These are phyloP conservation scores for Nemotelus pantherinus DNA, from an alignment of 2,888 invertebrate genomes.

Conservation along the genomic window DNA sequence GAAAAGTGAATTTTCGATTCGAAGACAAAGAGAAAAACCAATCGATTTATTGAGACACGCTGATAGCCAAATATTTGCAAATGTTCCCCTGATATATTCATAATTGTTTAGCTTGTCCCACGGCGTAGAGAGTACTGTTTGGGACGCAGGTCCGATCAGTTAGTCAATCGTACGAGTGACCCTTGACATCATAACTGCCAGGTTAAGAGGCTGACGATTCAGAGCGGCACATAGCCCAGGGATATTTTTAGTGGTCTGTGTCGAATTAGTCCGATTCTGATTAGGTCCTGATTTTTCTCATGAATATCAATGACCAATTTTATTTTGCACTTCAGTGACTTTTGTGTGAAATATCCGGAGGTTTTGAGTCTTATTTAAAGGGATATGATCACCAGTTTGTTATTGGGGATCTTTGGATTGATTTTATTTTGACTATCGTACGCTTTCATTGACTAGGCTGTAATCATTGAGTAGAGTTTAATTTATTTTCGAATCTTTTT, in stretches of 20 bases:
- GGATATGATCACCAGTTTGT: too few relatives aligned
- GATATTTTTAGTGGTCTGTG: constrained; percentile 48
- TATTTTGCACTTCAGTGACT: constrained; percentile 44
- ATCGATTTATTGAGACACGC: constrained; percentile 45
- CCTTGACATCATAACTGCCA: constrained; percentile 45
- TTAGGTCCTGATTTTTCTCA: constrained; percentile 46
- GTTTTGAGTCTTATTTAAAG: neutral
- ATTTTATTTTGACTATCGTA: too few relatives aligned
- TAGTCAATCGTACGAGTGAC: constrained; percentile 21
- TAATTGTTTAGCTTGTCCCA: neutral
- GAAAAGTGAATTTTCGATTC: constrained; percentile 36
- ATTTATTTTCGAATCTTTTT: too few relatives aligned
- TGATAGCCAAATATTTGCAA: constrained; percentile 48
- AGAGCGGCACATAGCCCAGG: constrained; percentile 39
- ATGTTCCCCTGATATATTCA: constrained; percentile 32
- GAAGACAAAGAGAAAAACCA: constrained; percentile 29
- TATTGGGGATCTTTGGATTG: too few relatives aligned
- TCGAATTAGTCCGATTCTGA: constrained; percentile 46
- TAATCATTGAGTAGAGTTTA: too few relatives aligned
- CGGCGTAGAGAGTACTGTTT: neutral
- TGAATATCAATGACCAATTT: constrained; percentile 48
- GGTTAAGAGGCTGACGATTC: constrained; percentile 44
- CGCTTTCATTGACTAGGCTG: too few relatives aligned
- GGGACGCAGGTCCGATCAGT: neutral
- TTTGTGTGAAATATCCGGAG: constrained; percentile 42